phyloP scores from a whole-genome alignment of 2,113 vertebrate species.

The Paradoxurus hermaphroditus region DNA sequence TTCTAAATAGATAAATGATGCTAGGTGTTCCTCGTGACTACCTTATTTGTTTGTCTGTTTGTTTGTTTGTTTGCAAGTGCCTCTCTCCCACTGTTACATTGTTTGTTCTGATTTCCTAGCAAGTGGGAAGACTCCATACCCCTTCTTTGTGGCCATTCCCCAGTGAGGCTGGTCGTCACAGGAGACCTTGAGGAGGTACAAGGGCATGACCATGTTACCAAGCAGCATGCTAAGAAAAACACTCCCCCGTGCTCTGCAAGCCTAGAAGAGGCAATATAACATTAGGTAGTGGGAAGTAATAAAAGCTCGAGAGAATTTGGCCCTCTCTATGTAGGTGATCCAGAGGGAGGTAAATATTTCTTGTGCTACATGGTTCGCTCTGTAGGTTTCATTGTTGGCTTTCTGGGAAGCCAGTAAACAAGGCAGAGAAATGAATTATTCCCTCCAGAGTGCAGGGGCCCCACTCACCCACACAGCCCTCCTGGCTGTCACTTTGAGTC shows the following conservation, averaged over 20 bases:
- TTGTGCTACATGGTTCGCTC: not conserved
- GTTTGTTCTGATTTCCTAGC: not conserved
- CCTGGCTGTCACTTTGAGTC: not conserved
- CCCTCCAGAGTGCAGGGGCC: not conserved
- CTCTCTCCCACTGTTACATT: not conserved
- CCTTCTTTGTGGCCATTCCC: not conserved
- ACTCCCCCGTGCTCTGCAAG: not conserved
- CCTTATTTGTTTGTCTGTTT: not conserved
- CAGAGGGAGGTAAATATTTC: not conserved
- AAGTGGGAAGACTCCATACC: not conserved
- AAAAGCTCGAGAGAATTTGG: not conserved
- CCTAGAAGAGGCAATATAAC: not conserved
- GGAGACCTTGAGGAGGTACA: not conserved
- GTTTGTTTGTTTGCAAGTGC: not conserved
- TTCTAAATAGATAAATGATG: not conserved
- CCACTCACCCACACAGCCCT: not conserved
- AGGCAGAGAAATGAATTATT: not conserved
- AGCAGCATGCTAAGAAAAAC: not conserved
- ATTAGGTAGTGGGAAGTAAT: not conserved
- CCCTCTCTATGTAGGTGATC: not conserved
- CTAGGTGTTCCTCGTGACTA: not conserved
- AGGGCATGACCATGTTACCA: not conserved
- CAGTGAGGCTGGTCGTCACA: not conserved
- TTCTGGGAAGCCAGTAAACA: slow-evolving; percentile 2
- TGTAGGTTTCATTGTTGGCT: not conserved